phyloP scores from a whole-genome alignment of 2,797 vertebrate species.

The Otus scops region DNA sequence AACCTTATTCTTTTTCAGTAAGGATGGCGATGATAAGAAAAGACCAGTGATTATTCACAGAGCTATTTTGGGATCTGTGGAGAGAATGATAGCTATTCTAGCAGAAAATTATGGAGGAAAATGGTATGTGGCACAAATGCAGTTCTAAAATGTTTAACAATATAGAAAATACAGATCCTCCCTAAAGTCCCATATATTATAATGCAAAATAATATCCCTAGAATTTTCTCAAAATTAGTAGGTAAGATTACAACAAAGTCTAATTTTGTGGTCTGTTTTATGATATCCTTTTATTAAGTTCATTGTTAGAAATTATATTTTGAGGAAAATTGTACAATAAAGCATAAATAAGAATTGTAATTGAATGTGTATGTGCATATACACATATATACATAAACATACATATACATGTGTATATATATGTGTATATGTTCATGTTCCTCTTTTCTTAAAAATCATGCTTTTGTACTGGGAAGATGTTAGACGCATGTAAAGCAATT shows the following conservation, averaged over 20 bases:
- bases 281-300: background rate
- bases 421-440: background rate
- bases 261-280: background rate
- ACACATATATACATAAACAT: too few species aligned
- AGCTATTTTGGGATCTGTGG: constrained; percentile 92
- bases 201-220: background rate
- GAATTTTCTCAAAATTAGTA: background rate
- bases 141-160: background rate
- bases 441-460: background rate
- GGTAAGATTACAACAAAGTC: background rate
- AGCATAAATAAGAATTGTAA: background rate
- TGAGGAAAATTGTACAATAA: background rate
- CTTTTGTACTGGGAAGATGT: background rate
- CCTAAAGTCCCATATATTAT: background rate
- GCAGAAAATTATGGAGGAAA: constrained; percentile 94
- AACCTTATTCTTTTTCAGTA: constrained; percentile 54
- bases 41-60: constrained; percentile 95
- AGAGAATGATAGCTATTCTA: constrained; percentile 96
- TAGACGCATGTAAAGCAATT: background rate
- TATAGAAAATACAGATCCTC: background rate
- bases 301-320: background rate
- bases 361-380: background rate
- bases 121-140: constrained; percentile 79
- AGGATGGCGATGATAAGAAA: constrained; percentile 84
- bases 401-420: too few species aligned